Percentiles rank a stretch among this genome's conserved stretches.
phyloP scores from a whole-genome alignment of 2,888 invertebrate genomes.

The Tipula vernalis region DNA sequence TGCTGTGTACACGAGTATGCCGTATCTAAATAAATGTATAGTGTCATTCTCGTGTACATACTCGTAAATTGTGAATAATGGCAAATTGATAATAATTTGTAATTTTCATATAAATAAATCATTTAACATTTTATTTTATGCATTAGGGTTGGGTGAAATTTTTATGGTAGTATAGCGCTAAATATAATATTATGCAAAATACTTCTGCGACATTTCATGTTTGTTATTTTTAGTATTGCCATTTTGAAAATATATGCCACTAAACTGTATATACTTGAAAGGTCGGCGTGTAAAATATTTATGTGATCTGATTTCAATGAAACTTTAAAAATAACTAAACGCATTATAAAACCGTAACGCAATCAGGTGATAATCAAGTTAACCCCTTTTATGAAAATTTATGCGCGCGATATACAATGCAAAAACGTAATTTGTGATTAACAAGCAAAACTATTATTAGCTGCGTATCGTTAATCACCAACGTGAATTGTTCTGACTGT shows the following conservation, averaged over 20 bases:
- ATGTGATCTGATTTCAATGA: neutral
- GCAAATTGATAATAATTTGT: neutral
- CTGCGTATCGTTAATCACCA: neutral
- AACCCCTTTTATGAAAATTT: neutral
- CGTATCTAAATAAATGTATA: neutral
- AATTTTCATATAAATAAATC: neutral
- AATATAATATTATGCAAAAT: too few species aligned
- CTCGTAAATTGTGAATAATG: neutral
- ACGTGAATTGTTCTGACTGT: neutral
- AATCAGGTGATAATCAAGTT: neutral
- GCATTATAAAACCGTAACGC: neutral
- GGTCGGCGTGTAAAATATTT: neutral
- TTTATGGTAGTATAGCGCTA: neutral
- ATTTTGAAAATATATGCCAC: neutral
- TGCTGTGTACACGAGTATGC: neutral
- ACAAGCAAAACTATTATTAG: neutral
- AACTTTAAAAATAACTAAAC: neutral
- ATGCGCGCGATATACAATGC: neutral
- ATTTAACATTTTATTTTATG: neutral
- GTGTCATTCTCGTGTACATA: neutral
- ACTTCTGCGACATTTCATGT: neutral
- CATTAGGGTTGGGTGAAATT: neutral
- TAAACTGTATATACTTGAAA: neutral
- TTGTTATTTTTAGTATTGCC: neutral
- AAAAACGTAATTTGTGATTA: neutral